phyloP scores from a whole-genome alignment of 2,797 vertebrate genomes.

The Cuniculus paca region DNA sequence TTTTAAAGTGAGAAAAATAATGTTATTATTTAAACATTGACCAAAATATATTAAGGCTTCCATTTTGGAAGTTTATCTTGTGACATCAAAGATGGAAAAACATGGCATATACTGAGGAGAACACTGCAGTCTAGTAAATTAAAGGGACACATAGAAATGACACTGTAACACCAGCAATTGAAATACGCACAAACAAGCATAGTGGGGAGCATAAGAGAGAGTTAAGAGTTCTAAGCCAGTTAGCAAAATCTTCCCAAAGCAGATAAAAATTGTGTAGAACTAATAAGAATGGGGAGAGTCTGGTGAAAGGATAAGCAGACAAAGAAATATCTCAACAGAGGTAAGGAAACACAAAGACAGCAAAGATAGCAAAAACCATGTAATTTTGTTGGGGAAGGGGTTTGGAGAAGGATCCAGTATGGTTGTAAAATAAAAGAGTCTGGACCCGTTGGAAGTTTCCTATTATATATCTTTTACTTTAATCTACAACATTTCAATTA shows the following conservation, averaged over 20 bases:
- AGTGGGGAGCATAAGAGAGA: not conserved
- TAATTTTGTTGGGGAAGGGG: not conserved
- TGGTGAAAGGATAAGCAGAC: not conserved
- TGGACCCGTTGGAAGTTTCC: not conserved
- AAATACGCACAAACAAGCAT: not conserved
- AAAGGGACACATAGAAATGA: not conserved
- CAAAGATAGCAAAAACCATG: not conserved
- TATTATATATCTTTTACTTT: not conserved
- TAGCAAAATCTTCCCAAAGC: not conserved
- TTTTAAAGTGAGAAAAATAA: not conserved
- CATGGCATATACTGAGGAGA: not conserved
- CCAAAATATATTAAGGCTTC: constrained; percentile 50
- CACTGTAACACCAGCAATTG: not conserved
- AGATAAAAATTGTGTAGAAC: not conserved
- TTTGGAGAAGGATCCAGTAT: fast-evolving
- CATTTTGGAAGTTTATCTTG: not conserved
- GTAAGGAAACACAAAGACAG: not conserved
- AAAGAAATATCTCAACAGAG: not conserved
- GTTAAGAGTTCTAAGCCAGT: not conserved
- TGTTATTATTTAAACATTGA: not conserved
- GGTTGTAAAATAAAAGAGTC: not conserved
- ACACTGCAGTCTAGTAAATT: not conserved
- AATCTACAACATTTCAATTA: not conserved
- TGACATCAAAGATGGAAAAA: constrained; percentile 1
- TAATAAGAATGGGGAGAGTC: not conserved